phyloP scores from a whole-genome alignment of 2,113 vertebrate species.

The Cinclus mexicanus region DNA sequence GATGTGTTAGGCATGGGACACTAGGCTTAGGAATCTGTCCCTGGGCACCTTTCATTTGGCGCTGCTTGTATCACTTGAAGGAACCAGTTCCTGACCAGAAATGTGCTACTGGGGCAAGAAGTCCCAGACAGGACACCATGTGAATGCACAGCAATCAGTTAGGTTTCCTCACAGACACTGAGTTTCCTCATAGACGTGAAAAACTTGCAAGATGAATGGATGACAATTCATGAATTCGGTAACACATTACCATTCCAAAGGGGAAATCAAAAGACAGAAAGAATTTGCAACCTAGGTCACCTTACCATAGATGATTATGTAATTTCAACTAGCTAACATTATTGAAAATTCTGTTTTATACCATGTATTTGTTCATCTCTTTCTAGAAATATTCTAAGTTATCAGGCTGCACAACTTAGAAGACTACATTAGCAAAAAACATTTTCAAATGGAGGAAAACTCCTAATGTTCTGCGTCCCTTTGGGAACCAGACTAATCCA shows the following conservation, averaged over 20 bases:
- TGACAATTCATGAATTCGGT: rapidly evolving
- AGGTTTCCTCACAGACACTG: background rate
- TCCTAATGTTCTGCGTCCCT: background rate
- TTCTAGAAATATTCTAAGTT: background rate
- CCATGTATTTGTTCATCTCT: background rate
- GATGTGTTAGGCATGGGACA: background rate
- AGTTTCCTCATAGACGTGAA: background rate
- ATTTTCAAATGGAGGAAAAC: background rate
- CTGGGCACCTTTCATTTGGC: background rate
- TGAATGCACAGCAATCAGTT: background rate
- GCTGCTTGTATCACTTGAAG: background rate
- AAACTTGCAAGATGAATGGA: background rate
- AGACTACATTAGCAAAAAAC: background rate
- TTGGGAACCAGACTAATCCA: background rate
- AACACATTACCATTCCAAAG: background rate
- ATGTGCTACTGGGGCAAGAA: background rate
- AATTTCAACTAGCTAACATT: background rate
- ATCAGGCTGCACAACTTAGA: background rate
- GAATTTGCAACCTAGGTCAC: background rate
- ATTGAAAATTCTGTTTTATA: background rate
- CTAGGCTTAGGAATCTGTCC: background rate
- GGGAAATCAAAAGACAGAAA: background rate
- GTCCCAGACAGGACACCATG: background rate
- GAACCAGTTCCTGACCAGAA: background rate
- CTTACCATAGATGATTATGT: background rate